Base-by-base conservation (phyloP, 2,113 vertebrate genomes). In the Trinectes maculatus region DNA sequence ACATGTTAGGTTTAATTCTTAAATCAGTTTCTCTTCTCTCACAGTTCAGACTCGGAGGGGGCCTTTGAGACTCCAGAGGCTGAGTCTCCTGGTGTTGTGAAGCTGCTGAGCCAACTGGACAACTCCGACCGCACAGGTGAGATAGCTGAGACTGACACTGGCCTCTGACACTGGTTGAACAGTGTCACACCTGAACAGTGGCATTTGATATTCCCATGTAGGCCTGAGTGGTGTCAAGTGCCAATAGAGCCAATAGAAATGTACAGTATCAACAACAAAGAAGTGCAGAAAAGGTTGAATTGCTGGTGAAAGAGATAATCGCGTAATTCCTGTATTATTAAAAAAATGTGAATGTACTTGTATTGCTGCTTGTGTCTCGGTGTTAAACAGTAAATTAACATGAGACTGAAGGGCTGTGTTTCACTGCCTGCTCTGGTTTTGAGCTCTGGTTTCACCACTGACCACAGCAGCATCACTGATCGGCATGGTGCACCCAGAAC, bases 41-140 rank as follows among this genome's bases (percentile, higher is more conserved):
- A 25, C 67, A 99, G 97, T 89, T 98, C 96, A 44, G 97, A 99
- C 91, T 98, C 97, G 0, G 97, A 98, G 87, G 93, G 95, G 61
- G 93, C 95, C 84, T 98, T 96, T 83, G 96, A 93, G 87, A 99
- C 97, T 12, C 97, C 97, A 1, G 96, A 98, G 74, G 93, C 92
- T 0, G 94, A 96, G 87, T 96, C 95, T 5, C 96, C 96, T 0
- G 86, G 89, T n/a, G 89, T 92, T 2, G 82, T 90, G 54, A 93
- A 93, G 59, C 90, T 94, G 28, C 77, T 92, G 71, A 56, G 29
- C 8, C 80, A 82, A 31, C 52, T 83, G 65, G 70, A 90, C 9
- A 89, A 86, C 70, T 54, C 86, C 0, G 77, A 65, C 40, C 78
- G 33, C 31, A 79, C 63, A 94, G 95, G 96, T 97, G 93, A 87